Evolutionary conservation across 2,797 vertebrate species (phyloP).

Genomic region (Mus caroli): DNA sequence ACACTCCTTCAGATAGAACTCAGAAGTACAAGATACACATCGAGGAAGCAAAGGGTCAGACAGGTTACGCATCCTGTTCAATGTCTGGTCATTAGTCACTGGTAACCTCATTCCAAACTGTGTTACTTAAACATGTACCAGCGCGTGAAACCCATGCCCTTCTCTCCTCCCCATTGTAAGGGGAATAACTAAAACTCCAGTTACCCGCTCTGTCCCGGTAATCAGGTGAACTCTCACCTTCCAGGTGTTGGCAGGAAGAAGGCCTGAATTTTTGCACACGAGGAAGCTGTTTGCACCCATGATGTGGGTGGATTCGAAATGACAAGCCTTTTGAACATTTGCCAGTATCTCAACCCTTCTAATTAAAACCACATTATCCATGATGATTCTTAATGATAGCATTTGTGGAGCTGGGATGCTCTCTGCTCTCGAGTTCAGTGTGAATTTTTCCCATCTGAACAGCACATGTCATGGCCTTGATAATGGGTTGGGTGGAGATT

Average conservation of each 20-base stretch:
- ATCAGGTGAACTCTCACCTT: background rate
- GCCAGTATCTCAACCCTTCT: conserved; percentile 76
- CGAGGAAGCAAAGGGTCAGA: background rate
- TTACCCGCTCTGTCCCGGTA: background rate
- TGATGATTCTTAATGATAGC: conserved; percentile 75
- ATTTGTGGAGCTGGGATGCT: conserved; percentile 25
- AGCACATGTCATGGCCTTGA: background rate
- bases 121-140: background rate
- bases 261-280: background rate
- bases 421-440: conserved; percentile 65
- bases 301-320: background rate
- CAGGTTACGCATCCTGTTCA: background rate
- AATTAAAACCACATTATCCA: conserved; percentile 80
- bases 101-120: background rate
- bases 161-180: background rate
- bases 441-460: conserved; percentile 52
- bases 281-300: background rate
- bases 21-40: background rate
- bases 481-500: background rate
- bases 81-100: background rate
- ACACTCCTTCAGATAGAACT: background rate
- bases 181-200: background rate
- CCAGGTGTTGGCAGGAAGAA: background rate
- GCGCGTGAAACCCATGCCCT: background rate
- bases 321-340: conserved; percentile 69